Conservation (phyloP, 2,797 vertebrate species). For the Danio kyathit region DNA sequence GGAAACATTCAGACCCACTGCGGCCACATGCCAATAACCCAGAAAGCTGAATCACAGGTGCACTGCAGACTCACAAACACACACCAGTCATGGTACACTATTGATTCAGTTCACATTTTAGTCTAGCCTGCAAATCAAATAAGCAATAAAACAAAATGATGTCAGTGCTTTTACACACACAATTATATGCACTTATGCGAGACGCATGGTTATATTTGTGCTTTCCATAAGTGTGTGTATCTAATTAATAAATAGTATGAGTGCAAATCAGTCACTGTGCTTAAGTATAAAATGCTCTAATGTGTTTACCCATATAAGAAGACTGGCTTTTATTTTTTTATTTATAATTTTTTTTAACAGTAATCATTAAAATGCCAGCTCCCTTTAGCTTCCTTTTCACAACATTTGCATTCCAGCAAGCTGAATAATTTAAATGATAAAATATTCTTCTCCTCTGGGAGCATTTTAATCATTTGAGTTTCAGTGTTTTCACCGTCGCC, state of each 20-base stretch:
- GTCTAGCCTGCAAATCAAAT: neutral
- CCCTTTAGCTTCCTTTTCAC: neutral
- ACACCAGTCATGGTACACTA: neutral
- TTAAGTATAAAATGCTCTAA: neutral
- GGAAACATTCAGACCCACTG: conserved; percentile 19
- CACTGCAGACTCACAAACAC: conserved; percentile 7
- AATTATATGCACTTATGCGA: neutral
- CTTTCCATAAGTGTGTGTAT: neutral
- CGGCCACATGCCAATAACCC: conserved; percentile 29
- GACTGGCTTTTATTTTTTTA: neutral
- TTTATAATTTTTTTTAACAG: neutral
- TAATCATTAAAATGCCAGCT: neutral
- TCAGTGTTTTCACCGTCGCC: neutral
- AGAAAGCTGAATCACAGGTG: conserved; percentile 27
- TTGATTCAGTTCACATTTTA: neutral
- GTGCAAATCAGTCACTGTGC: neutral
- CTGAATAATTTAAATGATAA: conserved; percentile 5
- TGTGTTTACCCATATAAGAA: conserved; percentile 20
- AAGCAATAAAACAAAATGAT: neutral
- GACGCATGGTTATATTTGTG: neutral
- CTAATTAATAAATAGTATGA: conserved; percentile 12
- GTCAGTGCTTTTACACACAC: neutral
- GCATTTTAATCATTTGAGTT: neutral
- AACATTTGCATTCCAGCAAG: conserved; percentile 2
- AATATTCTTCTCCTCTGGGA: conserved; percentile 5